These are phyloP conservation scores for Brassicogethes aeneus DNA, from an alignment of 2,888 invertebrate genomes.

Conservation along the genomic window DNA sequence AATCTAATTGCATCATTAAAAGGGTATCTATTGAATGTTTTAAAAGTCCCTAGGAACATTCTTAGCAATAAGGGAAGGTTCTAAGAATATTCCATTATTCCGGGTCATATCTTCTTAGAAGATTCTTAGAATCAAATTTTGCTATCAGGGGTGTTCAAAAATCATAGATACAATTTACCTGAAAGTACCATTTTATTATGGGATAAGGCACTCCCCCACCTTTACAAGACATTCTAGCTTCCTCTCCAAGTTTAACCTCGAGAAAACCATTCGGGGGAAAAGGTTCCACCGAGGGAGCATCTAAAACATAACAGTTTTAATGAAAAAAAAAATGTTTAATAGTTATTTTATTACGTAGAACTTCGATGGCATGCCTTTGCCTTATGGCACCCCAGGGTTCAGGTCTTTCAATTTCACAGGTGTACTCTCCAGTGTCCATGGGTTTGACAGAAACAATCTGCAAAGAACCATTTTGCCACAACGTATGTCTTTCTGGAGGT, in stretches of 20 bases:
- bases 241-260: conserved; percentile 64
- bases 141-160: too few relatives aligned
- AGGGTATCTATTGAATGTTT: too few relatives aligned
- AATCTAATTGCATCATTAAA: too few relatives aligned
- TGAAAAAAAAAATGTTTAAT: neutral
- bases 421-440: conserved; percentile 57
- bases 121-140: too few relatives aligned
- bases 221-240: conserved; percentile 65
- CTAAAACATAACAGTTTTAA: conserved; percentile 35
- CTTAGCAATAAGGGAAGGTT: too few relatives aligned
- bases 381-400: conserved; percentile 60
- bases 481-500: conserved; percentile 48
- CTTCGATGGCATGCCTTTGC: conserved; percentile 70
- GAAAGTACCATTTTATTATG: conserved; percentile 58
- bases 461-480: conserved; percentile 65
- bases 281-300: conserved; percentile 59
- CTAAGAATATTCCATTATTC: too few relatives aligned
- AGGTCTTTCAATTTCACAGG: conserved; percentile 56
- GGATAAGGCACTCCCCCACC: conserved; percentile 65
- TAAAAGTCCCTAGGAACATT: too few relatives aligned
- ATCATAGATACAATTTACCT: conserved; percentile 42
- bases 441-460: conserved; percentile 51
- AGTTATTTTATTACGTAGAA: conserved; percentile 52
- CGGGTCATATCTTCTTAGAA: too few relatives aligned
- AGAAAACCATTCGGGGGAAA: conserved; percentile 60